A percentile compares a stretch with the other conserved stretches of the same genome.
Evolutionary conservation across 2,113 vertebrate species (phyloP).

Genomic region (Tetrao urogallus): DNA sequence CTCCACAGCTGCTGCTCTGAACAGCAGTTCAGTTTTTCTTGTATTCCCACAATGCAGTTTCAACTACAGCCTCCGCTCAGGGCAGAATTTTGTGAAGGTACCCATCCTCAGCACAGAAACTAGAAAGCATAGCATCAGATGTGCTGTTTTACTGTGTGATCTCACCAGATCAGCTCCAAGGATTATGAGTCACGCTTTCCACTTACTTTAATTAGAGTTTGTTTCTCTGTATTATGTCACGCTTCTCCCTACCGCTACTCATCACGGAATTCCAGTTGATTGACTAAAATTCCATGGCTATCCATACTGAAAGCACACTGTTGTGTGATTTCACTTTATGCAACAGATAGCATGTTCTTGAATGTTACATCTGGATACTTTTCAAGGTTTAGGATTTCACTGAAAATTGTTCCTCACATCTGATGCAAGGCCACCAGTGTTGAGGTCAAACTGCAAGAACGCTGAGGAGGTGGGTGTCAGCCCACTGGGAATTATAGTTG

Average conservation of each 20-base stretch:
- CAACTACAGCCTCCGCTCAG: not conserved
- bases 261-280: not conserved
- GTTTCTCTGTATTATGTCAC: not conserved
- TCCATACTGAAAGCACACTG: not conserved
- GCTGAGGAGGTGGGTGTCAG: not conserved
- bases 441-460: not conserved
- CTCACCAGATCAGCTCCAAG: not conserved
- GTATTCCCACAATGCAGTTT: not conserved
- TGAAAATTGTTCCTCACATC: not conserved
- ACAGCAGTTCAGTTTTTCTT: too few relatives aligned
- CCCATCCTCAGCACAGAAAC: not conserved
- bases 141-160: not conserved
- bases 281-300: not conserved
- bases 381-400: not conserved
- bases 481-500: not conserved
- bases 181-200: constrained; percentile 36
- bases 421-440: not conserved
- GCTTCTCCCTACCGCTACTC: not conserved
- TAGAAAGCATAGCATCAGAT: not conserved
- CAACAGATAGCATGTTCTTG: not conserved
- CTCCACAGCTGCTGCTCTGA: too few relatives aligned
- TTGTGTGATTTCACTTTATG: not conserved
- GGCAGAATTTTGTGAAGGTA: not conserved
- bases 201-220: not conserved
- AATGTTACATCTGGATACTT: not conserved